Conservation (phyloP, 2,797 vertebrate genomes). For the Epinephelus malabaricus region DNA sequence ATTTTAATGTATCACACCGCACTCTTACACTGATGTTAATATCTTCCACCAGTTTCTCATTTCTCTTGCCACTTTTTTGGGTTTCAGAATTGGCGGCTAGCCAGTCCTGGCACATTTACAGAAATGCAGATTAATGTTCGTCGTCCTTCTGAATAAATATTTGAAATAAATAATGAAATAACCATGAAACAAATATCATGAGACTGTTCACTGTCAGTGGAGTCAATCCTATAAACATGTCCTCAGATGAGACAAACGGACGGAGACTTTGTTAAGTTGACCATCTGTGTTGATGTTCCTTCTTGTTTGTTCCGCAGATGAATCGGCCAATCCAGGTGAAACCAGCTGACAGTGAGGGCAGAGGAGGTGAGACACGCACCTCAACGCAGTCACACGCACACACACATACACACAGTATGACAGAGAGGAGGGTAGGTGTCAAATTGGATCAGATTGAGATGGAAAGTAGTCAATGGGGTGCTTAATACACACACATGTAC, state of each 20-base stretch:
- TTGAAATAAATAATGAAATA: conserved; percentile 9
- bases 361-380: conserved; percentile 87
- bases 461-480: conserved; percentile 45
- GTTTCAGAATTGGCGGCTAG: background rate
- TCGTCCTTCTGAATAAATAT: background rate
- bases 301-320: conserved; percentile 85
- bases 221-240: conserved; percentile 5
- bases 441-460: conserved; percentile 42
- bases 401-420: conserved; percentile 20
- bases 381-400: background rate
- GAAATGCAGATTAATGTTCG: background rate
- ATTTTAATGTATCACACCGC: background rate
- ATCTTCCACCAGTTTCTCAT: conserved; percentile 12
- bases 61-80: conserved; percentile 10
- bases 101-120: background rate
- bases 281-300: conserved; percentile 44
- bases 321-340: conserved; percentile 94
- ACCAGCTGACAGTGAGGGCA: conserved; percentile 92
- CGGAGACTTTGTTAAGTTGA: conserved; percentile 33
- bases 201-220: background rate
- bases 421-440: conserved; percentile 41
- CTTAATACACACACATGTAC: conserved; percentile 21
- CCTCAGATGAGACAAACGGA: conserved; percentile 12
- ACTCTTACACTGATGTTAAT: background rate
- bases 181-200: background rate